A percentile compares a stretch with the other conserved stretches of the same genome.
These are phyloP conservation scores for Carcharodon carcharias DNA, from an alignment of 2,797 vertebrate genomes.

Conservation along the genomic window DNA sequence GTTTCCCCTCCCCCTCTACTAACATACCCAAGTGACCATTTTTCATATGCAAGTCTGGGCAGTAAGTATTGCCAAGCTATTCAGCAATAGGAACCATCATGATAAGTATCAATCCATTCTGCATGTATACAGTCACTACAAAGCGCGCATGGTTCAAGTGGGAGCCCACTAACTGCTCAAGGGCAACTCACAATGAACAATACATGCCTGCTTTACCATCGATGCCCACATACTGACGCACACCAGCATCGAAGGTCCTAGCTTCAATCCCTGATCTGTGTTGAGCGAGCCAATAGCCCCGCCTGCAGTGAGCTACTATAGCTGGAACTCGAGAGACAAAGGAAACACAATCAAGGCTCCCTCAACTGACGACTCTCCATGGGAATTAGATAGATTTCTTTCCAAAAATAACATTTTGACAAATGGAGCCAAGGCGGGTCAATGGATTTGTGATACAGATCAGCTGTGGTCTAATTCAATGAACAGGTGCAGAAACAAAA, in stretches of 20 bases:
- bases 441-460: neutral
- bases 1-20: neutral
- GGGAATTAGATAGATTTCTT: neutral
- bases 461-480: neutral
- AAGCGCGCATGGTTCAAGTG: neutral
- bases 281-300: neutral
- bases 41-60: neutral
- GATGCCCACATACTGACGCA: neutral
- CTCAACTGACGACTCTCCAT: neutral
- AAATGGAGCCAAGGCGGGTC: neutral
- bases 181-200: neutral
- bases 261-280: neutral
- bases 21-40: neutral
- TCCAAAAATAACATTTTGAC: neutral
- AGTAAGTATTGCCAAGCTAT: neutral
- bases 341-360: neutral
- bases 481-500: neutral
- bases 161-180: neutral
- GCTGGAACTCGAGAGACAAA: neutral
- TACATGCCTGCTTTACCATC: neutral
- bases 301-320: neutral
- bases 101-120: neutral
- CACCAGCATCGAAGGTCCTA: neutral
- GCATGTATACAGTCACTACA: neutral
- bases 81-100: neutral